These are phyloP conservation scores for Plemyria rubiginata DNA, from an alignment of 2,888 invertebrate species.

Conservation along the genomic window DNA sequence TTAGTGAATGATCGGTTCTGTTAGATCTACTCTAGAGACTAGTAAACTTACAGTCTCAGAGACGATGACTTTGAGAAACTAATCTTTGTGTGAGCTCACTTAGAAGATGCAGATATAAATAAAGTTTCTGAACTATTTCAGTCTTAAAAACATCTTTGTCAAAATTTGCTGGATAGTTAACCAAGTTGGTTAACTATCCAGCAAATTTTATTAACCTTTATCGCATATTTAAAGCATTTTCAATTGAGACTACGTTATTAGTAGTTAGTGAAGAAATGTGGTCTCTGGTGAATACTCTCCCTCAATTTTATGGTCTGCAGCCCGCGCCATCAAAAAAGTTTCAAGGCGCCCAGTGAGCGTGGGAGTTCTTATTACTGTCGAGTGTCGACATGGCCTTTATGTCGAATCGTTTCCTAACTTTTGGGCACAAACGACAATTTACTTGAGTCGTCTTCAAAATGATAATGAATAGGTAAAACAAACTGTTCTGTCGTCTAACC, in stretches of 20 bases:
- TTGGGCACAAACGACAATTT: conserved; percentile 15
- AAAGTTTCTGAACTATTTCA: neutral
- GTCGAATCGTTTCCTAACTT: conserved; percentile 32
- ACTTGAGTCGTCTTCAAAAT: conserved; percentile 13
- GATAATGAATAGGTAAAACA: neutral
- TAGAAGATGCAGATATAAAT: neutral
- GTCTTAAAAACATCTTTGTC: neutral
- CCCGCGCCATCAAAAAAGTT: conserved; percentile 37
- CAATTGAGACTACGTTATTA: neutral
- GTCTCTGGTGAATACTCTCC: conserved; percentile 24
- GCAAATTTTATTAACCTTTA: neutral
- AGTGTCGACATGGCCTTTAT: conserved; percentile 26
- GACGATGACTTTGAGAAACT: conserved; percentile 16
- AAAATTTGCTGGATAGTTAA: too few relatives aligned
- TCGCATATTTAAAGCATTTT: neutral
- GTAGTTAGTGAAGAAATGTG: conserved; percentile 22
- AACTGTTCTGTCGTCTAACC: neutral
- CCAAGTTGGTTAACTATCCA: neutral
- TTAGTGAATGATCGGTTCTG: conserved; percentile 34
- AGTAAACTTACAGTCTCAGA: conserved; percentile 26
- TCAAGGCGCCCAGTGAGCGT: conserved; percentile 26
- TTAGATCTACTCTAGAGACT: conserved; percentile 26
- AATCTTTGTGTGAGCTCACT: conserved; percentile 9
- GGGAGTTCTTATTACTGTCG: conserved; percentile 26
- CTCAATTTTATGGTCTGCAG: conserved; percentile 34